Conservation (phyloP, 2,797 vertebrate species). For the Microcaecilia unicolor region DNA sequence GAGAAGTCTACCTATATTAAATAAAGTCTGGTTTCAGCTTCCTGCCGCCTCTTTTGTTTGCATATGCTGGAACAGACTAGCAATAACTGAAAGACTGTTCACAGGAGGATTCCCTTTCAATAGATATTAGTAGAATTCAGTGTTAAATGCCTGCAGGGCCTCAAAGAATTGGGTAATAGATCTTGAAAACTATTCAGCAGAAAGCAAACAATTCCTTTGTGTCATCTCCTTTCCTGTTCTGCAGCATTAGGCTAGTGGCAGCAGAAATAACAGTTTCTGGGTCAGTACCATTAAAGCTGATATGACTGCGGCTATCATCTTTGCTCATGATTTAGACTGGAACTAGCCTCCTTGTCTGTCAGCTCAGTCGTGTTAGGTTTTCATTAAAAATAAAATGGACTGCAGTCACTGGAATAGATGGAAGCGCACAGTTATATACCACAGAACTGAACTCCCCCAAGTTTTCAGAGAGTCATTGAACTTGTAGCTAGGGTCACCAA, state of each 20-base stretch:
- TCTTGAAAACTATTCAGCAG: slow-evolving; percentile 11
- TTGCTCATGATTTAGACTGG: slow-evolving; percentile 2
- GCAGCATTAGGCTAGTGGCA: neutral
- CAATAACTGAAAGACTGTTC: no score
- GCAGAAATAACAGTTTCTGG: neutral
- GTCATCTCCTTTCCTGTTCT: neutral
- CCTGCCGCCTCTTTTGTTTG: no score
- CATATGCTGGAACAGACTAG: no score
- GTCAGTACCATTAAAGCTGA: neutral
- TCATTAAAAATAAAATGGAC: slow-evolving; percentile 41
- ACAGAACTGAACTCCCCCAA: slow-evolving; percentile 18
- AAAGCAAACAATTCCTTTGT: neutral
- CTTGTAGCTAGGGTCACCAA: slow-evolving; percentile 16
- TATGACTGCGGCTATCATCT: neutral
- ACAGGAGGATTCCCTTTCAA: no score
- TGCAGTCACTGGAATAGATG: slow-evolving; percentile 29
- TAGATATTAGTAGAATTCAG: no score
- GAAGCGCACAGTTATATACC: slow-evolving; percentile 23
- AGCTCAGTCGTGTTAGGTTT: slow-evolving; percentile 24
- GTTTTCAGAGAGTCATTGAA: slow-evolving; percentile 19
- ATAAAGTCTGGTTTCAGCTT: no score
- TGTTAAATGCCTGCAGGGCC: no score
- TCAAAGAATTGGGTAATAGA: neutral
- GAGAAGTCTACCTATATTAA: no score
- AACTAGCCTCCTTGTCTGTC: slow-evolving; percentile 5